Evolutionary conservation across 1,140 invertebrate genomes (phyloP), one percentile per base, ranked within the genome.

Genomic region (Littorina saxatilis): DNA sequence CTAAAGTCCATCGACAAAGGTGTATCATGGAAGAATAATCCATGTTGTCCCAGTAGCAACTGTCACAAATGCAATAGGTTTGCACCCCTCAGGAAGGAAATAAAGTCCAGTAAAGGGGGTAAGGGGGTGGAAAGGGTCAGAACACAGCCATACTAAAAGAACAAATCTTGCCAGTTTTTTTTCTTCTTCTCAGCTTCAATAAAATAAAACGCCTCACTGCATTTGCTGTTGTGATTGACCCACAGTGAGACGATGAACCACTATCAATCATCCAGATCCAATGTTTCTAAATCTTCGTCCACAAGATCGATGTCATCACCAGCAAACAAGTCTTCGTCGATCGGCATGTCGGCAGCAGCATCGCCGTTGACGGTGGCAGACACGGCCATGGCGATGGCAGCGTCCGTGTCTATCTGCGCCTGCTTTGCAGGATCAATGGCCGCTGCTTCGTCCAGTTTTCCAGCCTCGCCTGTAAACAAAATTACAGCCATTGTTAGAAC

Each of bases 241-340:
- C n/a, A n/a, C 39, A 27, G n/a, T 15, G 20, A 52, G 4, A 32
- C 40, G 11, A 3, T 47, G 7, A 27, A 35, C 58, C 37, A 27
- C 7, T 63, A 63, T 78, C 76, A 78, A 63, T 91, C 87, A 9
- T 89, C 88, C 50, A 92, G 72, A 52, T 92, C 91, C 32, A 92
- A 83, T 11, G 86, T 90, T 79, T 96, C 94, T 85, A 98, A 92
- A 93, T 97, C 96, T 87, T 98, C 96, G 88, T 98, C 97, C 77
- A 98, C 91, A 80, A 94, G 94, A 87, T 96, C 96, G 61, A 96
- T 91, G 88, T 98, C 96, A 90, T 97, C 97, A 85, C 97, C 97
- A 50, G 95, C 94, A 94, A 99, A 99, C 5, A 99, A 94, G 92
- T 98, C 97, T 93, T 99, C 98, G 93, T 99, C 98, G 83, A 99